phyloP scores from a whole-genome alignment of 2,797 vertebrate species.

The Phalloptychus januarius region DNA sequence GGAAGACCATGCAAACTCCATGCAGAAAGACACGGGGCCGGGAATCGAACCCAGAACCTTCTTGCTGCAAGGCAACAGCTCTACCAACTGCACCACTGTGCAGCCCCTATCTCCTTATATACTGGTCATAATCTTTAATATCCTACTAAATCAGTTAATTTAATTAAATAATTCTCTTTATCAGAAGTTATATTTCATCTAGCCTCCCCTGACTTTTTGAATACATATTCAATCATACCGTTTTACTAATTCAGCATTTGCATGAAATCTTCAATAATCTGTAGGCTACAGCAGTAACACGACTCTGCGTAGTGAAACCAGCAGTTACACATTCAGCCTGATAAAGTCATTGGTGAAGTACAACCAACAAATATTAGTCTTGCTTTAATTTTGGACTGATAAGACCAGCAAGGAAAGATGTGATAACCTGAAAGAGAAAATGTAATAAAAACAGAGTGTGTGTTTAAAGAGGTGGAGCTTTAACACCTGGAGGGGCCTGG shows the following conservation, averaged over 20 bases:
- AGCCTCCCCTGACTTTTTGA: neutral
- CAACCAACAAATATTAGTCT: neutral
- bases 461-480: conserved; percentile 36
- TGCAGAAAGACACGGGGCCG: too few species aligned
- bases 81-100: too few species aligned
- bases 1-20: too few species aligned
- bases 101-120: too few species aligned
- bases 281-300: neutral
- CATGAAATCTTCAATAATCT: neutral
- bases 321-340: neutral
- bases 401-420: neutral
- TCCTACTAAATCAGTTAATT: neutral
- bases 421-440: neutral
- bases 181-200: neutral
- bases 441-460: neutral
- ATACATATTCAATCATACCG: neutral
- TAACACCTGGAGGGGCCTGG: conserved; percentile 25
- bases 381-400: neutral
- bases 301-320: neutral
- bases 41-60: too few species aligned
- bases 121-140: neutral
- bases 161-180: neutral
- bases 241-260: neutral
- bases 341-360: neutral
- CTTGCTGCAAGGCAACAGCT: too few species aligned